These are phyloP conservation scores for Cebus imitator DNA, from an alignment of 2,113 vertebrate species.

Conservation along the genomic window DNA sequence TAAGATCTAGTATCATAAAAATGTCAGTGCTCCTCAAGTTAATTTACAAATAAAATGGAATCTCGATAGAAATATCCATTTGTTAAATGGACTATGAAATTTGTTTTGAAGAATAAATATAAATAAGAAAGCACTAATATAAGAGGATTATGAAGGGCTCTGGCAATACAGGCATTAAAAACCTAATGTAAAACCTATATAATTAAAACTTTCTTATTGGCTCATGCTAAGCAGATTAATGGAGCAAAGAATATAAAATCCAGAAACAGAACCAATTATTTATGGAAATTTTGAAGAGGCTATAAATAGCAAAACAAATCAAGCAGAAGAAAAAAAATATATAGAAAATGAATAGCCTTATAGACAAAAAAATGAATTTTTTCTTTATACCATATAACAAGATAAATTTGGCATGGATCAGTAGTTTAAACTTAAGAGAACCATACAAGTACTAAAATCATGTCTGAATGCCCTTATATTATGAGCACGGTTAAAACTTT, in stretches of 20 bases:
- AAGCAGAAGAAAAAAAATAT: neutral
- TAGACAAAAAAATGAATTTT: neutral
- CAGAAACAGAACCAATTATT: neutral
- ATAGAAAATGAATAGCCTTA: neutral
- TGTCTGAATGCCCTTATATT: neutral
- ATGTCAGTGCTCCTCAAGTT: neutral
- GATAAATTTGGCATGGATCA: neutral
- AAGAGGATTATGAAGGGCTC: neutral
- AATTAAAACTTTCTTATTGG: neutral
- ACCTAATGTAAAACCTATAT: neutral
- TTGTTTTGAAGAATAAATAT: neutral
- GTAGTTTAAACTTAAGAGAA: neutral
- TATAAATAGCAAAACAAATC: neutral
- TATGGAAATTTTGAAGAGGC: neutral
- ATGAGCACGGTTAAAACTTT: neutral
- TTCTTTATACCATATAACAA: neutral
- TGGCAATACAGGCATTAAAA: neutral
- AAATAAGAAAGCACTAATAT: neutral
- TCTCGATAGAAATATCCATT: neutral
- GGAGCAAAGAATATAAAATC: neutral
- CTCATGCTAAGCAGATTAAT: neutral
- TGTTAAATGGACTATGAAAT: neutral
- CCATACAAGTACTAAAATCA: neutral
- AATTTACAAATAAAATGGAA: neutral
- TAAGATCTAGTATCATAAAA: neutral